Evolutionary conservation across 2,113 vertebrate genomes (phyloP).

Genomic region (Lophius piscatorius): DNA sequence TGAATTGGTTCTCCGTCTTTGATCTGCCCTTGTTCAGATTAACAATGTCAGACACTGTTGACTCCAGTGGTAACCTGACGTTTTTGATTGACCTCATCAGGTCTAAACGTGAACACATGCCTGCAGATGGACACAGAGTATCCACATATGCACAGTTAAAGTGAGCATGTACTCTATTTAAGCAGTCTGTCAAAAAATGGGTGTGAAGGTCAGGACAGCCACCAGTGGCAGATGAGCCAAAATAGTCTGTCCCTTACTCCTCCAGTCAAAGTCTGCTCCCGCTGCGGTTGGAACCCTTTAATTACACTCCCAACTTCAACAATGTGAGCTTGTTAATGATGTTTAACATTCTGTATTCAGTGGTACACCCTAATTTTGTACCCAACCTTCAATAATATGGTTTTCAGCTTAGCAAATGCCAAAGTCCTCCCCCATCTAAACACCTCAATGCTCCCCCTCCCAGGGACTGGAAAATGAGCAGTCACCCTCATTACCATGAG

Average conservation of each 20-base stretch:
- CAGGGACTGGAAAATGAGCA: constrained; percentile 20
- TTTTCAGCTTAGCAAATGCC: constrained; percentile 56
- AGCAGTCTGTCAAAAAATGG: constrained; percentile 6
- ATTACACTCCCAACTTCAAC: constrained; percentile 74
- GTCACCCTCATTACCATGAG: constrained; percentile 8
- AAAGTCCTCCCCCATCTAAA: constrained; percentile 10
- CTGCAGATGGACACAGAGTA: neutral
- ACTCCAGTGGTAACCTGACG: constrained; percentile 45
- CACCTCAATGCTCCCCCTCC: neutral
- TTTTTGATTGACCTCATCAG: constrained; percentile 14
- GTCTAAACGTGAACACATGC: constrained; percentile 12
- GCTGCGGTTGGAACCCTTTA: constrained; percentile 64
- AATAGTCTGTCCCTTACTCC: constrained; percentile 57
- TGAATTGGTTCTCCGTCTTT: constrained; percentile 34
- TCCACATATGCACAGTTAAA: neutral
- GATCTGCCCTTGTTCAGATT: constrained; percentile 6
- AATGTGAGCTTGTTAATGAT: constrained; percentile 77
- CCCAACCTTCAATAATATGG: constrained; percentile 71
- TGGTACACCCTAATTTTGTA: constrained; percentile 65
- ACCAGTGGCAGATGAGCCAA: constrained; percentile 49
- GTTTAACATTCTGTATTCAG: constrained; percentile 67
- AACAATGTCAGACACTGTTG: constrained; percentile 16
- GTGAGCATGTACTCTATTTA: constrained; percentile 2
- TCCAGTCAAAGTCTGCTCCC: constrained; percentile 59
- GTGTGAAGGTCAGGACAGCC: constrained; percentile 68